Conservation (phyloP, 2,113 vertebrate species). For the Phycodurus eques region DNA sequence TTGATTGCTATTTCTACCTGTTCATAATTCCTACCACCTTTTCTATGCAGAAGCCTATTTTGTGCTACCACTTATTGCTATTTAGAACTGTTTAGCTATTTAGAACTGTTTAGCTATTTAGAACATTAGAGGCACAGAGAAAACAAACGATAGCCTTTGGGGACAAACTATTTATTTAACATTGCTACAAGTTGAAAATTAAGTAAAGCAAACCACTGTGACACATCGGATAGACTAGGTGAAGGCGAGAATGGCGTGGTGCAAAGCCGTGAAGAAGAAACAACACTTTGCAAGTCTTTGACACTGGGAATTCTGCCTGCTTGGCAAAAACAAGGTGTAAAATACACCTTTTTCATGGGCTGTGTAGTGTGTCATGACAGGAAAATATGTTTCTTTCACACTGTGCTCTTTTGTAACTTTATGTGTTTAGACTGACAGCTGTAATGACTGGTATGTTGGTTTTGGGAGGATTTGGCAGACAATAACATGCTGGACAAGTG, state of each 20-base stretch:
- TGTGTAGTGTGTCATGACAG: neutral
- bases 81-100: too few relatives aligned
- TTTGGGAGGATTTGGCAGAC: too few relatives aligned
- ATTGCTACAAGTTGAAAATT: conserved; percentile 8
- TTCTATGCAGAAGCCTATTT: too few relatives aligned
- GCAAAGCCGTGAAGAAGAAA: conserved; percentile 5
- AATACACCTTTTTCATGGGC: neutral
- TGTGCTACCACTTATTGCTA: too few relatives aligned
- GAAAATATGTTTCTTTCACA: neutral
- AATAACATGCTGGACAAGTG: too few relatives aligned
- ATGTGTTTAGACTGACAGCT: neutral
- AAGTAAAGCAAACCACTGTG: conserved; percentile 5
- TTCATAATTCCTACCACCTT: too few relatives aligned
- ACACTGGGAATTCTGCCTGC: neutral
- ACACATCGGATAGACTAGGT: conserved; percentile 12
- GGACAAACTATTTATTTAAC: conserved; percentile 9
- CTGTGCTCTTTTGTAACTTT: too few relatives aligned
- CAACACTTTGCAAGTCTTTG: neutral
- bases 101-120: too few relatives aligned
- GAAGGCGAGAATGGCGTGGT: neutral
- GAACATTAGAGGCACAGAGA: conserved; percentile 7
- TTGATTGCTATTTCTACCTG: too few relatives aligned
- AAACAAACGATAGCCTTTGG: conserved; percentile 37
- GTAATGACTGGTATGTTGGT: too few relatives aligned
- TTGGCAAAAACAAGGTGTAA: neutral